Base-by-base conservation (phyloP, 2,113 vertebrate genomes). In the Neotoma lepida region DNA sequence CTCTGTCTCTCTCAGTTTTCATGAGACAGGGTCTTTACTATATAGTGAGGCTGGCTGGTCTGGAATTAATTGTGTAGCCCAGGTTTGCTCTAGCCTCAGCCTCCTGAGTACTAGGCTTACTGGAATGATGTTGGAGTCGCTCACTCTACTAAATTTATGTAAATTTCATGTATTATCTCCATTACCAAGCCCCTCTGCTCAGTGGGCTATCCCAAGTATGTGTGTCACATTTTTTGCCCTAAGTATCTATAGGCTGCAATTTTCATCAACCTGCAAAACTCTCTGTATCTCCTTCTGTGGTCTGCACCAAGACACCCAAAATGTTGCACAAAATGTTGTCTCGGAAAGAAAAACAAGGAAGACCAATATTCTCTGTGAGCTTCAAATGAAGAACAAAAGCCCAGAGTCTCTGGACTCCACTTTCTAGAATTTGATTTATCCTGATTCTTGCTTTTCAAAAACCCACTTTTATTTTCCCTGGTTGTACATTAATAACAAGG, bases 401-500 rank as follows among this genome's bases (percentile, higher is more conserved):
- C 84, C 33, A 87, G 15, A 46, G 66, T 91, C 41, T 33, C 15
- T 71, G 56, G 64, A 4, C 49, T 49, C 28, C 94, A 20, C 89
- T 94, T 81, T 90, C 46, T 92, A 71, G 12, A 95, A 86, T 64
- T 12, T 58, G 6, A 54, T 44, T 1, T n/a, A 74, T 28, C 77
- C 33, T 61, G 89, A 61, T 3, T 54, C 51, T 86, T 80, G 8
- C 26, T 87, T 89, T 84, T 77, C 51, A 41, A 96, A 90, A 89
- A 63, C 24, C 86, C 58, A 78, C 56, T 93, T 88, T 92, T 87
- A 51, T 77, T 94, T 90, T 91, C 63, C 39, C 82, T 54, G 88
- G 68, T 56, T 88, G 44, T 88, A 4, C 22, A 46, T 63, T 74
- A 73, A 66, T 56, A 94, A 28, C 17, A 77, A 17, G 9, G 44